phyloP scores from a whole-genome alignment of 2,888 invertebrate genomes.

The Zaprionus bogoriensis region DNA sequence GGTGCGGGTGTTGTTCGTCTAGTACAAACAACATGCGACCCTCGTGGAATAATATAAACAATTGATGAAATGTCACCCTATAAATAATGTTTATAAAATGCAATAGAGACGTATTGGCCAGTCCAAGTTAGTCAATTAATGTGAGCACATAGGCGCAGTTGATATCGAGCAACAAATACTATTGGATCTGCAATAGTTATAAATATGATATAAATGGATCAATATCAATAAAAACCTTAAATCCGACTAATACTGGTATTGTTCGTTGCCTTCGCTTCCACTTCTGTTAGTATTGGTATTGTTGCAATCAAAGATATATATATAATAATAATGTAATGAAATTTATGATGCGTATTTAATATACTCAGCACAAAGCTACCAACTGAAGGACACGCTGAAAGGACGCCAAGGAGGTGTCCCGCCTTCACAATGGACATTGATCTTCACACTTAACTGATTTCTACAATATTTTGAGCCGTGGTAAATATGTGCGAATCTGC shows the following conservation, averaged over 20 bases:
- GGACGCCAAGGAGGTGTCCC: neutral
- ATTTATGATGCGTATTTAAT: slow-evolving; percentile 80
- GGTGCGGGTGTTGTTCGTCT: too few relatives aligned
- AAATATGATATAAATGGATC: slow-evolving; percentile 59
- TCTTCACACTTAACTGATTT: too few relatives aligned
- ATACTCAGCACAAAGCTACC: slow-evolving; percentile 71
- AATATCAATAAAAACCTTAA: slow-evolving; percentile 66
- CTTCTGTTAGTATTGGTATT: slow-evolving; percentile 4
- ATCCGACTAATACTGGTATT: slow-evolving; percentile 38
- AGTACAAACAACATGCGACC: slow-evolving; percentile 36
- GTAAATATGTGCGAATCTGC: too few relatives aligned
- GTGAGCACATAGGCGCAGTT: slow-evolving; percentile 25
- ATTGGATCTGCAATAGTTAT: slow-evolving; percentile 67
- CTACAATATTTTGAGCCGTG: too few relatives aligned
- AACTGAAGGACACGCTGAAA: slow-evolving; percentile 38
- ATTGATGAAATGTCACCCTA: slow-evolving; percentile 60
- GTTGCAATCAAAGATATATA: slow-evolving; percentile 66
- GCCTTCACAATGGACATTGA: too few relatives aligned
- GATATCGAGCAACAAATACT: too few relatives aligned
- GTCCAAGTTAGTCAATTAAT: slow-evolving; percentile 74
- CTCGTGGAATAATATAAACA: slow-evolving; percentile 46
- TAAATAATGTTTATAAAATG: slow-evolving; percentile 69
- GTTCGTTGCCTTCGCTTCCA: slow-evolving; percentile 27
- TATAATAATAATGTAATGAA: slow-evolving; percentile 76
- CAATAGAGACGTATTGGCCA: slow-evolving; percentile 52